Percentiles rank a stretch among this genome's conserved stretches.
Conservation (phyloP, 37 sponge, comb jelly and placozoan species). For the Cladorhizidae sp. region DNA sequence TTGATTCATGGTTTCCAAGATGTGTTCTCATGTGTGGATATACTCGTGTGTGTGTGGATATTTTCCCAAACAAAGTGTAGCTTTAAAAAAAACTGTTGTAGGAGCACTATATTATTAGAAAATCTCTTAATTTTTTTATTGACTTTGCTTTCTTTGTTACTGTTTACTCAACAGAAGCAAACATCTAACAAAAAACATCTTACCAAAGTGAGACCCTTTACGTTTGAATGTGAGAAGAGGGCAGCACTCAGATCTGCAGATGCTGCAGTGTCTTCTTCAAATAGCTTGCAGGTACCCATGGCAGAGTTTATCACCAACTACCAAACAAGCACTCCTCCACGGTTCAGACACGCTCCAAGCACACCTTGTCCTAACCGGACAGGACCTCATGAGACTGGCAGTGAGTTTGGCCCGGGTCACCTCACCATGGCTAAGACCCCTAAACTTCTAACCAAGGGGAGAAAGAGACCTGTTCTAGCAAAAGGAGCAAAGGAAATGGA, state of each 20-base stretch:
- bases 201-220: conserved; percentile 68
- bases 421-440: conserved; percentile 51
- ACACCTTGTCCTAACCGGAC: not conserved
- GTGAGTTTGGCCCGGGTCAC: not conserved
- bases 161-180: too few species aligned
- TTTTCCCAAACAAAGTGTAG: too few species aligned
- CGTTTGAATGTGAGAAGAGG: conserved; percentile 31
- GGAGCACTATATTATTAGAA: too few species aligned
- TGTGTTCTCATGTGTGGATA: too few species aligned
- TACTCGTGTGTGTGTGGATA: too few species aligned
- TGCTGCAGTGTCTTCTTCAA: not conserved
- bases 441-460: conserved; percentile 39
- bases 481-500: conserved; percentile 64
- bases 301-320: conserved; percentile 60
- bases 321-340: conserved; percentile 61
- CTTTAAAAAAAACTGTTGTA: too few species aligned
- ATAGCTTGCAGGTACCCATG: not conserved
- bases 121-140: too few species aligned
- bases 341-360: conserved; percentile 37
- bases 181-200: too few species aligned
- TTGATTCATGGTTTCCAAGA: too few species aligned
- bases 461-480: conserved; percentile 30
- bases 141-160: too few species aligned
- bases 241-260: conserved; percentile 12
- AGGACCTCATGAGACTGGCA: not conserved